Evolutionary conservation across 2,797 vertebrate genomes (phyloP).

Genomic region (Sebastes matsubarae): DNA sequence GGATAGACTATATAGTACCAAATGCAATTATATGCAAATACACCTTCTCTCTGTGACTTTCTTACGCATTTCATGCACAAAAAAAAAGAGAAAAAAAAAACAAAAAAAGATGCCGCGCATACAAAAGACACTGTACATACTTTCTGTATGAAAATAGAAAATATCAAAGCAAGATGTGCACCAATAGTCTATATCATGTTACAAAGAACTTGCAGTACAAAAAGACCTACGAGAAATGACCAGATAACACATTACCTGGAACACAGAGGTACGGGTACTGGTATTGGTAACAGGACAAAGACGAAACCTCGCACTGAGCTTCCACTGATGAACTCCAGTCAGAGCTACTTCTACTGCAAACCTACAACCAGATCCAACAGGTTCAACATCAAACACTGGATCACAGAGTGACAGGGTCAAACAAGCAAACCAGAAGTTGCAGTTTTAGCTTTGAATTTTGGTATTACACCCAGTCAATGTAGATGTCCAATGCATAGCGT

Average conservation of each 20-base stretch:
- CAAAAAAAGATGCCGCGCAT: conserved; percentile 67
- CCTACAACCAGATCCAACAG: conserved; percentile 41
- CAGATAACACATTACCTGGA: conserved; percentile 72
- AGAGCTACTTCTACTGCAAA: conserved; percentile 39
- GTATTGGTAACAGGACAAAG: conserved; percentile 58
- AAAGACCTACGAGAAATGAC: conserved; percentile 73
- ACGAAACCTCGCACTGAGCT: conserved; percentile 45
- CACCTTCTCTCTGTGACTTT: conserved; percentile 69
- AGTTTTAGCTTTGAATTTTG: conserved; percentile 63
- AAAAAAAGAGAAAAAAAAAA: conserved; percentile 45
- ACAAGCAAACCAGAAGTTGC: conserved; percentile 46
- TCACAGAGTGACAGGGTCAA: conserved; percentile 52
- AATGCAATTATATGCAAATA: conserved; percentile 85
- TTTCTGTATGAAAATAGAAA: conserved; percentile 87
- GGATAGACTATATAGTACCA: conserved; percentile 85
- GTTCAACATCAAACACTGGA: conserved; percentile 50
- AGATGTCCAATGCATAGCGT: conserved; percentile 75
- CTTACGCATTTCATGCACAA: conserved; percentile 80
- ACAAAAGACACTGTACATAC: conserved; percentile 83
- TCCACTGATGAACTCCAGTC: conserved; percentile 27
- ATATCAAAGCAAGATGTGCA: conserved; percentile 85
- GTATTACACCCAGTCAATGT: conserved; percentile 58
- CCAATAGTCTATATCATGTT: conserved; percentile 77
- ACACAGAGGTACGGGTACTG: conserved; percentile 64
- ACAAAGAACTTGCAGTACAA: conserved; percentile 81